phyloP scores from a whole-genome alignment of 1,140 invertebrate genomes.

The silkworm (Bombyx mori) region ASM3026992v2 NC_085117.1:10607001-10607500 shows the following conservation, averaged over 20 bases:
- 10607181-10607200: background rate
- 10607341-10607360: no score
- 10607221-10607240: background rate
- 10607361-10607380: no score
- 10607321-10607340: no score
- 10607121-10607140: constrained; percentile 31
- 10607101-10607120: constrained; percentile 86
- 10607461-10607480: no score
- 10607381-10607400: no score
- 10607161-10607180: background rate
- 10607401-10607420: no score
- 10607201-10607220: background rate
- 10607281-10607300: no score
- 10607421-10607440: no score
- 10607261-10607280: background rate
- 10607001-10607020: constrained; percentile 82
- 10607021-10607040: constrained; percentile 78
- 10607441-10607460: no score
- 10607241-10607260: background rate
- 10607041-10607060: constrained; percentile 77
- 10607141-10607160: background rate
- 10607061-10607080: constrained; percentile 84
- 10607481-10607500: no score
- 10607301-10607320: no score
- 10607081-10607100: constrained; percentile 83